Evolutionary conservation across 2,113 vertebrate genomes (phyloP).

Genomic region (Labrus mixtus): DNA sequence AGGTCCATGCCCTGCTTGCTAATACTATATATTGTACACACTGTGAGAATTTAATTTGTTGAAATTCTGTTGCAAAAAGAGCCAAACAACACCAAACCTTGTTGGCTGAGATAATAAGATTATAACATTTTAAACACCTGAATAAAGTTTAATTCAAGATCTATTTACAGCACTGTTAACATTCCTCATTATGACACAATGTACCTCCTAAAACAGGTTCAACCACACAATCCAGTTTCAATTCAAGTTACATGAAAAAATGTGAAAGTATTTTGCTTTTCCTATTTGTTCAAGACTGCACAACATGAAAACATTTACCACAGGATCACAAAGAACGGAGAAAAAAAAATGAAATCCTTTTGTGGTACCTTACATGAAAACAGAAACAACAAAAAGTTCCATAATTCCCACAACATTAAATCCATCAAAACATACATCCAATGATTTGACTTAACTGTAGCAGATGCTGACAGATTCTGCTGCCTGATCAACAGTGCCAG

Average conservation of each 20-base stretch:
- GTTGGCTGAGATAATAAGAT: no score
- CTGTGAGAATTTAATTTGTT: no score
- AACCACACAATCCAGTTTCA: background rate
- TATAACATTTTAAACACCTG: background rate
- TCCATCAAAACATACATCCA: background rate
- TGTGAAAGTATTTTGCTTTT: constrained; percentile 8
- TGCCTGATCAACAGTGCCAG: background rate
- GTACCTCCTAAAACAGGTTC: background rate
- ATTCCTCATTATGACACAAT: background rate
- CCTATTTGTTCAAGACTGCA: constrained; percentile 4
- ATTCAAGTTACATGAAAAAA: constrained; percentile 16
- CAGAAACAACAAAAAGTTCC: background rate
- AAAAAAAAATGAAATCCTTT: background rate
- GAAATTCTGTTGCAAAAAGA: no score
- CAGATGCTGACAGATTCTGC: background rate
- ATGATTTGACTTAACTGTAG: background rate
- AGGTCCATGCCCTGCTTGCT: no score
- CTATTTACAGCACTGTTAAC: constrained; percentile 55
- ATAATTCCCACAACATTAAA: background rate
- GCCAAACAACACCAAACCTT: no score
- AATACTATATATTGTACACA: no score
- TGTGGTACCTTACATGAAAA: background rate
- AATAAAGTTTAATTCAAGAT: constrained; percentile 39
- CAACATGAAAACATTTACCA: background rate
- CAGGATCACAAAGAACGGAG: background rate